Evolutionary conservation across 2,797 vertebrate genomes (phyloP).

Genomic region (Labroides dimidiatus): DNA sequence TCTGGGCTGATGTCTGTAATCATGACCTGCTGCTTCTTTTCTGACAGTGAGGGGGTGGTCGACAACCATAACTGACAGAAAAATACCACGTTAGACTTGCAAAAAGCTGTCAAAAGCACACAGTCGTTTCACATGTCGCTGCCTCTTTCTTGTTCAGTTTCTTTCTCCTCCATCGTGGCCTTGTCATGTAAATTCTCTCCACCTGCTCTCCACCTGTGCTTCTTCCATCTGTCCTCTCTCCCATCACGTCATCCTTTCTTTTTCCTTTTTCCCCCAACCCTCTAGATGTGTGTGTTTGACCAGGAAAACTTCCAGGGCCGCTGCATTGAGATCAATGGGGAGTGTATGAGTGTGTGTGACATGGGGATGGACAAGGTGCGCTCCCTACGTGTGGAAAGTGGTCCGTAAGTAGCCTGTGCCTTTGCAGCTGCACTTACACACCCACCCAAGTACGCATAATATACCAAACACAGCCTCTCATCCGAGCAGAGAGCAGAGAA

Average conservation of each 20-base stretch:
- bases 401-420: conserved; percentile 78
- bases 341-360: conserved; percentile 84
- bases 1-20: conserved; percentile 20
- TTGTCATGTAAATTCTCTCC: neutral
- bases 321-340: conserved; percentile 79
- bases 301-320: conserved; percentile 88
- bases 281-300: conserved; percentile 81
- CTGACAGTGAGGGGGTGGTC: conserved; percentile 48
- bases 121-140: neutral
- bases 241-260: conserved; percentile 1
- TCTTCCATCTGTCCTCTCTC: neutral
- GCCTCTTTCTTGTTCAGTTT: neutral
- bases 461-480: conserved; percentile 39
- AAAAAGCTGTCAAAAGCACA: conserved; percentile 14
- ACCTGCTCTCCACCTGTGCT: neutral
- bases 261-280: neutral
- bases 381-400: conserved; percentile 81
- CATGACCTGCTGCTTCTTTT: conserved; percentile 43
- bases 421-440: neutral
- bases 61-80: conserved; percentile 19
- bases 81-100: conserved; percentile 1
- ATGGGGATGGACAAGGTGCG: conserved; percentile 84
- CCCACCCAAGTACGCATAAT: conserved; percentile 19
- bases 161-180: neutral
- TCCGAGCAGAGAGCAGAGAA: conserved; percentile 35